These are phyloP conservation scores for Phocides pigmalion DNA, from an alignment of 1,140 invertebrate genomes.

Conservation along the genomic window DNA sequence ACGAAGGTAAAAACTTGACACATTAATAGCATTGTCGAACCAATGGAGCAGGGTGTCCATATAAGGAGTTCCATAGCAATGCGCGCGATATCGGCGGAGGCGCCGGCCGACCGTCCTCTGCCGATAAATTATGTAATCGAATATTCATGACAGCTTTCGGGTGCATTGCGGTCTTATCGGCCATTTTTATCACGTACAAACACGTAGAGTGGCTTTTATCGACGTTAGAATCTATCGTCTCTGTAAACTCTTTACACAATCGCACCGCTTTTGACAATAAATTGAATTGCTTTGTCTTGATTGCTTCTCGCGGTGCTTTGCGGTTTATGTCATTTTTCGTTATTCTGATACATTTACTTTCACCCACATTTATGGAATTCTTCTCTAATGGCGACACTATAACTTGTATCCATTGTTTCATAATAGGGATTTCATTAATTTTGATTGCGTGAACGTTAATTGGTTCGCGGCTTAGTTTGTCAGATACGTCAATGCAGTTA, in stretches of 20 bases:
- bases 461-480: slow-evolving; percentile 11
- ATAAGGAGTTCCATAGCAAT: slow-evolving; percentile 27
- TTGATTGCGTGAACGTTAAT: slow-evolving; percentile 24
- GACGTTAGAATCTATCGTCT: slow-evolving; percentile 25
- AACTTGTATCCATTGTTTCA: slow-evolving; percentile 18
- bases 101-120: slow-evolving; percentile 38
- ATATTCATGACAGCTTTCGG: slow-evolving; percentile 55
- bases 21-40: slow-evolving; percentile 30
- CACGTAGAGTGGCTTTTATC: slow-evolving; percentile 5
- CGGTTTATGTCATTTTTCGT: slow-evolving; percentile 23
- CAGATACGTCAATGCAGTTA: slow-evolving; percentile 17
- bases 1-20: slow-evolving; percentile 38
- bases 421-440: slow-evolving; percentile 23
- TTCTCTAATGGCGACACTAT: slow-evolving; percentile 17
- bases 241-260: slow-evolving; percentile 31
- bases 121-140: slow-evolving; percentile 65
- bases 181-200: slow-evolving; percentile 21
- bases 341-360: slow-evolving; percentile 23
- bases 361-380: slow-evolving; percentile 23
- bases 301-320: slow-evolving; percentile 6
- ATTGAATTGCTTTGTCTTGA: slow-evolving; percentile 45
- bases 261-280: slow-evolving; percentile 28
- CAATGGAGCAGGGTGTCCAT: slow-evolving; percentile 3
- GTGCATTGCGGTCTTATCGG: slow-evolving; percentile 51
- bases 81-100: slow-evolving; percentile 19